These are phyloP conservation scores for Pachyseris speciosa DNA, from an alignment of 64 coral and sea anemone genomes.

Conservation along the genomic window DNA sequence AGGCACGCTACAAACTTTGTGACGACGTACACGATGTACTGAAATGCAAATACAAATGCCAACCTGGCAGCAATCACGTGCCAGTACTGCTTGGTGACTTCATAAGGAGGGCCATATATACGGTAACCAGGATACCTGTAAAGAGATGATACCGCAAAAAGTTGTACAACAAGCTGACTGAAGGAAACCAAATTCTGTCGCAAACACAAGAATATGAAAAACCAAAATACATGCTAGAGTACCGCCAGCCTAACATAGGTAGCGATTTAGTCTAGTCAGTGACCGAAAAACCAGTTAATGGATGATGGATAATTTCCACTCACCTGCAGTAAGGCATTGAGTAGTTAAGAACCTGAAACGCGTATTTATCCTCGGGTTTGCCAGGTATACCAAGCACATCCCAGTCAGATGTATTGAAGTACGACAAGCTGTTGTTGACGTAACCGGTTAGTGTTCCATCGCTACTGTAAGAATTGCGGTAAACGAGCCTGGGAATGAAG, in stretches of 20 bases:
- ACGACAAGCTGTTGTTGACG: slow-evolving; percentile 83
- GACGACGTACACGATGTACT: slow-evolving; percentile 84
- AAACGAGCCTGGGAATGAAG: slow-evolving; percentile 92
- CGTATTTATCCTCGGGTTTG: slow-evolving; percentile 58
- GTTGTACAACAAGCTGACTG: no score
- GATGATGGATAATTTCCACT: not conserved
- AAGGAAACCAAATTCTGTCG: no score
- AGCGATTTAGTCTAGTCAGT: not conserved
- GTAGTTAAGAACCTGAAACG: slow-evolving; percentile 70
- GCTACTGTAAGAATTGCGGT: slow-evolving; percentile 67
- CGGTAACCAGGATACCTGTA: slow-evolving; percentile 88
- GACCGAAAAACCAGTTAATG: not conserved
- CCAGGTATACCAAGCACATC: not conserved
- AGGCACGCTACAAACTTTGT: slow-evolving; percentile 88
- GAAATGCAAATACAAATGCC: slow-evolving; percentile 90
- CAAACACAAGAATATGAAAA: no score
- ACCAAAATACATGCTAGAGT: no score
- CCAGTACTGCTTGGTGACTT: slow-evolving; percentile 91
- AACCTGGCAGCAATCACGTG: slow-evolving; percentile 87
- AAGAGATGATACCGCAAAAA: not conserved
- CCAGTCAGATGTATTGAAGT: slow-evolving; percentile 81
- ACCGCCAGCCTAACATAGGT: no score
- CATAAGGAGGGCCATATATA: slow-evolving; percentile 53
- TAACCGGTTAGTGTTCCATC: slow-evolving; percentile 87
- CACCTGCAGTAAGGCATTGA: slow-evolving; percentile 72